These are phyloP conservation scores for Gnathonemus echidnorhynchus DNA, from an alignment of 2,113 vertebrate genomes.

Conservation along the genomic window DNA sequence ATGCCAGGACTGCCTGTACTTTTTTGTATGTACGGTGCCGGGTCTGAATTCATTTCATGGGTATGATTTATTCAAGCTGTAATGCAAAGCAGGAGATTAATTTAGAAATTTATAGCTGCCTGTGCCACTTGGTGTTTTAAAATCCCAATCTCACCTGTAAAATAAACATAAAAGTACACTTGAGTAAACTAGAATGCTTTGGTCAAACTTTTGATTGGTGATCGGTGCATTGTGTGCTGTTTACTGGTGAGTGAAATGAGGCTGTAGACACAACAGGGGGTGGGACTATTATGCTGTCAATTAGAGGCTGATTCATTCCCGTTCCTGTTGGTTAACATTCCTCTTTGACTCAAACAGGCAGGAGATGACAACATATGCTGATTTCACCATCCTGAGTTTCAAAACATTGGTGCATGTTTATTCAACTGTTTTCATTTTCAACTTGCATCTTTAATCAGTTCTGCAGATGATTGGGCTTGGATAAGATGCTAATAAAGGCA, in stretches of 20 bases:
- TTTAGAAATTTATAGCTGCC: background rate
- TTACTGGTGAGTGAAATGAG: background rate
- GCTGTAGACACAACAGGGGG: background rate
- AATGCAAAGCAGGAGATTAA: background rate
- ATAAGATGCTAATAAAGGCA: background rate
- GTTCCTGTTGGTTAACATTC: background rate
- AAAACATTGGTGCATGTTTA: background rate
- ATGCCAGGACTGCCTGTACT: background rate
- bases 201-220: background rate
- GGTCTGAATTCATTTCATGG: background rate
- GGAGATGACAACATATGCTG: background rate
- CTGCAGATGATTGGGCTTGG: background rate
- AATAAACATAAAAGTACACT: background rate
- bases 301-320: background rate
- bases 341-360: background rate
- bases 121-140: background rate
- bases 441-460: background rate
- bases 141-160: background rate
- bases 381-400: background rate
- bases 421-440: background rate
- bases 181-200: background rate
- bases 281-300: background rate
- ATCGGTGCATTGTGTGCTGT: background rate
- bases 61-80: background rate
- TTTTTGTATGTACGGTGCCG: background rate